Evolutionary conservation across 2,888 invertebrate species (phyloP).

Genomic region (Prenolepis imparis): DNA sequence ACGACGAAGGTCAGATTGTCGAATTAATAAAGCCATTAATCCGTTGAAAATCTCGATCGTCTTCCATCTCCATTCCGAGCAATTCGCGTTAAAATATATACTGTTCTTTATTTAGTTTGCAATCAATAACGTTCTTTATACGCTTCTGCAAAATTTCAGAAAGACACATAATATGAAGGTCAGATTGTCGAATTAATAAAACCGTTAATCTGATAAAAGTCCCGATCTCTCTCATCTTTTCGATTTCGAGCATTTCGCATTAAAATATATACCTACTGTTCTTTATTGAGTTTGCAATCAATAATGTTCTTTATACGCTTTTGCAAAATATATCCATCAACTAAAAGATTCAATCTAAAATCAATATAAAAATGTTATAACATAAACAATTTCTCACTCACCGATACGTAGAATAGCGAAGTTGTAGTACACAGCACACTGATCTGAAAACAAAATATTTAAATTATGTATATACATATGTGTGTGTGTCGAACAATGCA

Average conservation of each 20-base stretch:
- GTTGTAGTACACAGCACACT: no score
- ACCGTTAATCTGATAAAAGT: constrained; percentile 16
- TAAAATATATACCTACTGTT: constrained; percentile 27
- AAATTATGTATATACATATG: no score
- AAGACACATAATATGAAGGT: neutral
- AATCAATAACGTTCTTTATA: constrained; percentile 44
- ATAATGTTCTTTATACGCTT: constrained; percentile 29
- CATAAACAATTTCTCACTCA: no score
- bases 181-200: constrained; percentile 37
- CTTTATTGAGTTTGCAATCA: constrained; percentile 51
- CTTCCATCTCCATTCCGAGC: constrained; percentile 12
- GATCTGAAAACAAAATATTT: no score
- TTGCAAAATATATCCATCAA: neutral
- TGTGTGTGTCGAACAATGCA: no score
- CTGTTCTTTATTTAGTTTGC: constrained; percentile 46
- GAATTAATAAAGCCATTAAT: constrained; percentile 51
- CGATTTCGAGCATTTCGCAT: neutral
- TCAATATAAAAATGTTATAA: no score
- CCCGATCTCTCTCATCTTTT: constrained; percentile 7
- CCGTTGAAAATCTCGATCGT: neutral
- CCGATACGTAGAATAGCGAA: no score
- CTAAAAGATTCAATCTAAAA: no score
- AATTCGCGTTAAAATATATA: constrained; percentile 19
- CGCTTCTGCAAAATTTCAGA: neutral
- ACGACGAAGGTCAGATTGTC: constrained; percentile 13